Base-by-base conservation (phyloP, 2,113 vertebrate species). In the Ptyas mucosa region DNA sequence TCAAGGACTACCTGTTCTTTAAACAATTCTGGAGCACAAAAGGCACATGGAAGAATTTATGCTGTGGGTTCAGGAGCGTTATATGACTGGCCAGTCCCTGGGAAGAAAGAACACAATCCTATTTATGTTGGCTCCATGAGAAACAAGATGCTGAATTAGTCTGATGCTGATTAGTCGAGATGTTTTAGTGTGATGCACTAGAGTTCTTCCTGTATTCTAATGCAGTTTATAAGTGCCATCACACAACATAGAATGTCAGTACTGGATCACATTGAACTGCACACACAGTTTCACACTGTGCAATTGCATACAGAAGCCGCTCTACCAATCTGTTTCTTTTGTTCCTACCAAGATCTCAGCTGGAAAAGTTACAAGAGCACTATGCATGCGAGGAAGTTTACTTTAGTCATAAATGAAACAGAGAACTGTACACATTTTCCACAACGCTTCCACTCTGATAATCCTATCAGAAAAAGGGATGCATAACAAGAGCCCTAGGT, bases 371-470 rank as follows among this genome's bases (percentile, higher is more conserved):
- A 87, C 86, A 88, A 23, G 15, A 49, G 58, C 46, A 61, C 91
- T 92, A 92, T 94, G 14, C 0, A 94, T 94, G 91, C 54, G 15
- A 94, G 92, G 85, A 34, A 39, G 90, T 92, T 97, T 95, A 87
- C 64, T 95, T 58, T 94, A 9, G 0, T 51, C 54, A 81, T 87
- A 94, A 91, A 55, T 10, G 64, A 93, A 92, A 94, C 6, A 93
- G 64, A 93, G 54, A 85, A 94, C 1, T 88, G 57, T 88, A 88
- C 49, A 69, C 39, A 92, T 0, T 0, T 0, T 24, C 0, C 91
- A 89, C 95, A 94, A 92, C 91, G 86, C 53, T 95, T 3, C 0
- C 0, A 0, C 0, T 2, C 34, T 94, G 92, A 92, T 96, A 92
- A 94, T 55, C 90, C 18, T 51, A 57, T 6, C 18, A 51, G 92